These are phyloP conservation scores for Eupsittula cactorum DNA, from an alignment of 2,113 vertebrate genomes.

Conservation along the genomic window DNA sequence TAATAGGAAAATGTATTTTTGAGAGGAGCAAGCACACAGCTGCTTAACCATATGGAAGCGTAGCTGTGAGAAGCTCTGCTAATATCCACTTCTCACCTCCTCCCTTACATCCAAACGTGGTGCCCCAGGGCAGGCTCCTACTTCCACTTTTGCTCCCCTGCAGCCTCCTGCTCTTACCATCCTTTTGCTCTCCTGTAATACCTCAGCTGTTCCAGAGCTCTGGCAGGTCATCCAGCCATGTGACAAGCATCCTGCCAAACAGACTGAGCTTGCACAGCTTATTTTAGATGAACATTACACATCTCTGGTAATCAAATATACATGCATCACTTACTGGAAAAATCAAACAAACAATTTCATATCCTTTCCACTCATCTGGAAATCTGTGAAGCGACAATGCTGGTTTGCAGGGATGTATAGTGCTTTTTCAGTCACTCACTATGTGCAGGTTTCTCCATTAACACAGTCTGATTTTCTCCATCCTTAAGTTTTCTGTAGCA, in stretches of 20 bases:
- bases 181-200: not conserved
- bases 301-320: not conserved
- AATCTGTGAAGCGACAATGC: not conserved
- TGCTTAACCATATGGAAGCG: constrained; percentile 36
- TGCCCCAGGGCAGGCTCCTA: not conserved
- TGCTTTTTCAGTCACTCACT: not conserved
- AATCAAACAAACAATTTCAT: not conserved
- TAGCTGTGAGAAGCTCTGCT: not conserved
- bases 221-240: not conserved
- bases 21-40: constrained; percentile 15
- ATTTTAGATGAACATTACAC: not conserved
- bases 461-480: not conserved
- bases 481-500: not conserved
- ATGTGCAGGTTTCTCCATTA: not conserved
- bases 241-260: not conserved
- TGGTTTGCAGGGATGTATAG: not conserved
- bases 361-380: not conserved
- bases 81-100: constrained; percentile 22
- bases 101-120: not conserved
- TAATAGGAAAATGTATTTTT: not conserved
- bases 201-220: not conserved
- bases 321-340: not conserved
- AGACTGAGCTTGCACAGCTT: not conserved
- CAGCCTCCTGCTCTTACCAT: not conserved
- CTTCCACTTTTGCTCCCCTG: not conserved